A percentile compares a stretch with the other conserved stretches of the same genome.
These are phyloP conservation scores for Eupleurogrammus muticus DNA, from an alignment of 2,797 vertebrate species.

Conservation along the genomic window DNA sequence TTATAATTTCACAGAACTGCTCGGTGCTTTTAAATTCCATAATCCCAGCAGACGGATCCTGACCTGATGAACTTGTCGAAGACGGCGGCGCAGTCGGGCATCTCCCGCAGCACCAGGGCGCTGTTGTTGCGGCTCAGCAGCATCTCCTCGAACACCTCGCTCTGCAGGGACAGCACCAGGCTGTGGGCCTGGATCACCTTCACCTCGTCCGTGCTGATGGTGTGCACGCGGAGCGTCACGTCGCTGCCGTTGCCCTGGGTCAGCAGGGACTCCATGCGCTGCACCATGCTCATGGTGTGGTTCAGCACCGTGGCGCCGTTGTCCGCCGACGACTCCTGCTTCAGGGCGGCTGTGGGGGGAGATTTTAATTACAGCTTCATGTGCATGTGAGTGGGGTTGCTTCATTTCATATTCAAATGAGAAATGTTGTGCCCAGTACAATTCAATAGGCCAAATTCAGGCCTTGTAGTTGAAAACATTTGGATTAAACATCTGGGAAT, in stretches of 20 bases:
- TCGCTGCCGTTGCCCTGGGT: slow-evolving; percentile 90
- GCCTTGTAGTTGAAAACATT: too few species aligned
- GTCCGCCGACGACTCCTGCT: slow-evolving; percentile 81
- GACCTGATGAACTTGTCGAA: slow-evolving; percentile 97
- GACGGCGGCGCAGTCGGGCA: slow-evolving; percentile 85
- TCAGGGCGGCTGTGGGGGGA: slow-evolving; percentile 82
- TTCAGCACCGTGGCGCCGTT: slow-evolving; percentile 88
- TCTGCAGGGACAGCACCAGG: slow-evolving; percentile 93
- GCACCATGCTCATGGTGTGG: slow-evolving; percentile 92
- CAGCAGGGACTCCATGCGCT: slow-evolving; percentile 90
- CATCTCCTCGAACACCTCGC: slow-evolving; percentile 89
- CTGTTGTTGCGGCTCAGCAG: slow-evolving; percentile 86
- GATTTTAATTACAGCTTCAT: neutral
- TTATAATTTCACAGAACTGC: too few species aligned
- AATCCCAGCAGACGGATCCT: neutral
- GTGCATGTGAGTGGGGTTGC: neutral
- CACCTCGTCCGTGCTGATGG: slow-evolving; percentile 88
- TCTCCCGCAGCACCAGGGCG: slow-evolving; percentile 85
- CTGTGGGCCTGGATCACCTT: slow-evolving; percentile 93
- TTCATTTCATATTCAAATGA: neutral
- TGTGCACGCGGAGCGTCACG: slow-evolving; percentile 88
- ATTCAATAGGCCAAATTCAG: too few species aligned
- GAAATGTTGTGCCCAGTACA: too few species aligned
- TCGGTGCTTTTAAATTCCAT: too few species aligned
- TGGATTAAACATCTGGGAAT: too few species aligned